phyloP scores from a whole-genome alignment of 2,888 invertebrate species.

The Operophtera brumata region DNA sequence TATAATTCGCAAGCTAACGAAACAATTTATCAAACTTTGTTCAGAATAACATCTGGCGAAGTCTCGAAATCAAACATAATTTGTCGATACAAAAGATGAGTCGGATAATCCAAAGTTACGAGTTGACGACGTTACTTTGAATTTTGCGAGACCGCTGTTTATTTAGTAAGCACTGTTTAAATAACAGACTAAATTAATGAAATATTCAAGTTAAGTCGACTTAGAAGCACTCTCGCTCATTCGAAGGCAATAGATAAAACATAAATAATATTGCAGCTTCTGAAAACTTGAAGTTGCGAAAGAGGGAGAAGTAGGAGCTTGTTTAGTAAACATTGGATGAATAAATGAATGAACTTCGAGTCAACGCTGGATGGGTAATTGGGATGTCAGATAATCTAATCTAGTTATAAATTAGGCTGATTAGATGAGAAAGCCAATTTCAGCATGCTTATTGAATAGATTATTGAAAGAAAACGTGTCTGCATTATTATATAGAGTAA shows the following conservation, averaged over 20 bases:
- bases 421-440: slow-evolving; percentile 11
- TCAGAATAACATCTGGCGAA: slow-evolving; percentile 41
- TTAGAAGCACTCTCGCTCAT: slow-evolving; percentile 42
- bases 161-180: slow-evolving; percentile 64
- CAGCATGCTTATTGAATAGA: neutral
- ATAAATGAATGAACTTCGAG: slow-evolving; percentile 54
- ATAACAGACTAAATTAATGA: slow-evolving; percentile 66
- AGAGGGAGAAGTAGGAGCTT: slow-evolving; percentile 30
- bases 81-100: slow-evolving; percentile 54
- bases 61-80: slow-evolving; percentile 54
- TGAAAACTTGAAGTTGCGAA: slow-evolving; percentile 40
- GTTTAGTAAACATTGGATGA: slow-evolving; percentile 62
- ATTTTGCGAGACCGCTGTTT: slow-evolving; percentile 55
- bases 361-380: slow-evolving; percentile 30
- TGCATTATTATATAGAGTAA: no score
- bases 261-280: slow-evolving; percentile 50
- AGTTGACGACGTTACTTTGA: slow-evolving; percentile 34
- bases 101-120: slow-evolving; percentile 45
- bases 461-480: no score
- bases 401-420: slow-evolving; percentile 21
- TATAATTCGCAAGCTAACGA: slow-evolving; percentile 29
- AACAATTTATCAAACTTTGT: slow-evolving; percentile 42
- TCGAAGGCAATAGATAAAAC: slow-evolving; percentile 39
- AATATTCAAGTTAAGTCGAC: slow-evolving; percentile 66
- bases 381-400: slow-evolving; percentile 16